These are phyloP conservation scores for Drosophila anomalipes DNA, from an alignment of 2,888 invertebrate species.

Conservation along the genomic window DNA sequence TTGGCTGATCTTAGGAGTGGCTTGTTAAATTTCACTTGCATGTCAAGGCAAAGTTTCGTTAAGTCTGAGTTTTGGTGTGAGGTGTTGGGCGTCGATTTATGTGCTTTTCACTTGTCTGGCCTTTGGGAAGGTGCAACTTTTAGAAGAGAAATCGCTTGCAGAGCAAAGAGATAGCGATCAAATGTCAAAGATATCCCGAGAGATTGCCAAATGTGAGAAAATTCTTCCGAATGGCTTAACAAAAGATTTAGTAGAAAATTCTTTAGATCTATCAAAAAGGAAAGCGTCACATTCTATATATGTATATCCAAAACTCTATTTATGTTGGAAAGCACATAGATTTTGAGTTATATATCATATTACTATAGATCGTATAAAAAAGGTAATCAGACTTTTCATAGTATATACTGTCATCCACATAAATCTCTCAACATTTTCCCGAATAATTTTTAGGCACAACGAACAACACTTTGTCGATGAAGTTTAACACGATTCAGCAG, in stretches of 20 bases:
- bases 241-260: background rate
- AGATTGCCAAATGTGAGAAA: conserved; percentile 37
- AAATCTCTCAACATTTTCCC: conserved; percentile 22
- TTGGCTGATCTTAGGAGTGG: conserved; percentile 71
- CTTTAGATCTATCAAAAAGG: background rate
- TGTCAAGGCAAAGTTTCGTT: conserved; percentile 61
- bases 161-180: conserved; percentile 29
- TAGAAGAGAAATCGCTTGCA: conserved; percentile 52
- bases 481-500: conserved; percentile 70
- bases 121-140: conserved; percentile 52
- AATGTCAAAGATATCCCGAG: conserved; percentile 20
- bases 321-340: background rate
- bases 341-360: background rate
- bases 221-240: conserved; percentile 8
- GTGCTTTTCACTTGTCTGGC: conserved; percentile 76
- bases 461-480: conserved; percentile 27
- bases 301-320: background rate
- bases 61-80: conserved; percentile 31
- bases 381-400: background rate
- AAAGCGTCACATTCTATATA: background rate
- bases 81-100: conserved; percentile 79
- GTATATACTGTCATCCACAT: conserved; percentile 4
- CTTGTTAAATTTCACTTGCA: conserved; percentile 81
- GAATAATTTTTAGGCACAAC: conserved; percentile 39
- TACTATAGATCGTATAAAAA: background rate